A percentile compares a stretch with the other conserved stretches of the same genome.
phyloP scores from a whole-genome alignment of 2,797 vertebrate species.

The Masticophis lateralis region DNA sequence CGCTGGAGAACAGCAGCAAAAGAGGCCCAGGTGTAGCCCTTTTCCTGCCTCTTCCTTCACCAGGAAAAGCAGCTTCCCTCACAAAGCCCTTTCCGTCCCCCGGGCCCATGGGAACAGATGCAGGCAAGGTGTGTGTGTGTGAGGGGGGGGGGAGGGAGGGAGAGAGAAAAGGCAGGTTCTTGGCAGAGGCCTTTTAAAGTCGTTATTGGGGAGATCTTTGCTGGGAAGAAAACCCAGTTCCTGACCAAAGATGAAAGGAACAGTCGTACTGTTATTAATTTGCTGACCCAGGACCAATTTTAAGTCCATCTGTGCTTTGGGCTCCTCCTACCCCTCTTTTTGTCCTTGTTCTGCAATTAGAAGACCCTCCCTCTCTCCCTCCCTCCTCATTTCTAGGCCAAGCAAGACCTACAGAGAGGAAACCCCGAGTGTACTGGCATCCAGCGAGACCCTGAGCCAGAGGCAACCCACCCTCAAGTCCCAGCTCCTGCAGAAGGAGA shows the following conservation, averaged over 20 bases:
- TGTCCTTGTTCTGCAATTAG: not conserved
- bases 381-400: conserved; percentile 65
- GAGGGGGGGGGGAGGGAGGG: no score
- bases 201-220: no score
- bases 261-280: not conserved
- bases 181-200: not conserved
- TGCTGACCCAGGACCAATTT: not conserved
- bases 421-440: conserved; percentile 74
- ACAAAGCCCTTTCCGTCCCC: no score
- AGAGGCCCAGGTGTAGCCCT: no score
- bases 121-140: no score
- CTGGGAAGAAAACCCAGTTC: not conserved
- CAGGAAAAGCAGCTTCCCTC: not conserved
- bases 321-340: not conserved
- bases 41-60: not conserved
- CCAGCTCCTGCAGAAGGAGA: conserved; percentile 85
- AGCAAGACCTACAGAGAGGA: conserved; percentile 73
- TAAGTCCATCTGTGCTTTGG: not conserved
- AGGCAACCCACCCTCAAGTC: conserved; percentile 89
- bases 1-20: not conserved
- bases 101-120: not conserved
- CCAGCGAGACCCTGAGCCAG: conserved; percentile 83
- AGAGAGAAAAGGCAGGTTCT: no score
- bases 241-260: no score
- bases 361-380: not conserved